Percentiles rank a stretch among this genome's conserved stretches.
Conservation (phyloP, 2,113 vertebrate genomes). For the Callipepla californica region DNA sequence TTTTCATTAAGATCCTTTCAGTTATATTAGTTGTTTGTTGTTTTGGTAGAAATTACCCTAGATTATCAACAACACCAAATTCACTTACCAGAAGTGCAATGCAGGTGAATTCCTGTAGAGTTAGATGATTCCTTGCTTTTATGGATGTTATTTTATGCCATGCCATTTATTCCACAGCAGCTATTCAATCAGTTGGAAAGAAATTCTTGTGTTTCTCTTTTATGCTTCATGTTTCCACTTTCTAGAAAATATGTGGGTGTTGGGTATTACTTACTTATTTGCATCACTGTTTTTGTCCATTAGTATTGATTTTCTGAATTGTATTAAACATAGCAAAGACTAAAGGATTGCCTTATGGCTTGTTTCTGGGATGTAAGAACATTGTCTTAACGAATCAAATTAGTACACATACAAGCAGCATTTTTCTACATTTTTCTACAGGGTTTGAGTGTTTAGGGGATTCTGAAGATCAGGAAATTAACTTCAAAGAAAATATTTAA, state of each 20-base stretch:
- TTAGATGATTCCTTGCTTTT: slow-evolving; percentile 61
- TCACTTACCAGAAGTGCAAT: slow-evolving; percentile 47
- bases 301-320: neutral
- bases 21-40: neutral
- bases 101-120: slow-evolving; percentile 44
- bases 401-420: neutral
- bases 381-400: neutral
- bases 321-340: neutral
- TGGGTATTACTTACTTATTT: neutral
- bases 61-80: slow-evolving; percentile 24
- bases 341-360: neutral
- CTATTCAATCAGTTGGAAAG: neutral
- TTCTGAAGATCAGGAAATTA: neutral
- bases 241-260: neutral
- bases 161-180: slow-evolving; percentile 61
- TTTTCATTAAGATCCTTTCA: neutral
- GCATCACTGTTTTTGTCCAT: neutral
- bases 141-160: slow-evolving; percentile 50
- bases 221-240: neutral
- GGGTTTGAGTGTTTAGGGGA: neutral
- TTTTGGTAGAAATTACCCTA: slow-evolving; percentile 47
- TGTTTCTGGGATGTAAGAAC: neutral
- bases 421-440: neutral
- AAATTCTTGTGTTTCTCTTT: neutral
- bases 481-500: neutral